Percentiles rank a stretch among this genome's conserved stretches.
phyloP scores from a whole-genome alignment of 2,113 vertebrate species.

The Sclerurus mexicanus region DNA sequence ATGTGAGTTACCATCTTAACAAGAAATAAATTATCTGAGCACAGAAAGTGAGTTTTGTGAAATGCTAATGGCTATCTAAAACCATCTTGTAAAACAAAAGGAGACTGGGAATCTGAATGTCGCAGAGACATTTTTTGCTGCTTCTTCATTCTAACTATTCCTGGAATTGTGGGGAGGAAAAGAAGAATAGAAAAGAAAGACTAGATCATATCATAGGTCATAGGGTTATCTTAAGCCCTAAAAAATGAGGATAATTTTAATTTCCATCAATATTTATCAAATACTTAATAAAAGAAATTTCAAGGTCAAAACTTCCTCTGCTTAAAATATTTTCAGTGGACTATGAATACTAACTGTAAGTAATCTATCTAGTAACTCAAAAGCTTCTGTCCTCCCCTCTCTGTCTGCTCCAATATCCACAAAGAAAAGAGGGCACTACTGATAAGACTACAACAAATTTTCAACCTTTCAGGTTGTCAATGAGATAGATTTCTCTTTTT shows the following conservation, averaged over 20 bases:
- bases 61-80: constrained; percentile 47
- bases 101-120: background rate
- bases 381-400: background rate
- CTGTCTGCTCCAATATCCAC: background rate
- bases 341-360: background rate
- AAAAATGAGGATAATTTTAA: background rate
- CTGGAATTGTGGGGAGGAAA: background rate
- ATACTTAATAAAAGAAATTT: background rate
- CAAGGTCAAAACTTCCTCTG: background rate
- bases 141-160: background rate
- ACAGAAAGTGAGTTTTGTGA: constrained; percentile 45
- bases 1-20: constrained; percentile 42
- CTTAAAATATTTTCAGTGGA: background rate
- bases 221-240: background rate
- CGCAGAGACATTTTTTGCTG: background rate
- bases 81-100: constrained; percentile 18
- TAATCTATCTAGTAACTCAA: background rate
- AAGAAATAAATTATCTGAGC: constrained; percentile 68
- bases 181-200: background rate
- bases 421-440: background rate
- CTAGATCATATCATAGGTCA: background rate
- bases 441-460: background rate
- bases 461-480: background rate
- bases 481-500: background rate
- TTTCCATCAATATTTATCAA: constrained; percentile 18